phyloP scores from a whole-genome alignment of 2,888 invertebrate genomes.

The Cerceris rybyensis region DNA sequence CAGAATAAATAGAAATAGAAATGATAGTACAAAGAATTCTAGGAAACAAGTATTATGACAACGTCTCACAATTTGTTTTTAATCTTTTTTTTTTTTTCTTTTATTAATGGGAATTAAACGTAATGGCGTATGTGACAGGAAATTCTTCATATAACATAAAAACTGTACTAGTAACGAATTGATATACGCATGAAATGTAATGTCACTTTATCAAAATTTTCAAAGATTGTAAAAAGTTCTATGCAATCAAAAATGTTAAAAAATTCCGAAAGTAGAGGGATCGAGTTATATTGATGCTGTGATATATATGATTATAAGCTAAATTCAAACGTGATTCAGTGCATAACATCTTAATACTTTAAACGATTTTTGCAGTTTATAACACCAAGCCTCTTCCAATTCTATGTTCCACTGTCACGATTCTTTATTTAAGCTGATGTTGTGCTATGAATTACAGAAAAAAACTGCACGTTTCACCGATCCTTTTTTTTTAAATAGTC shows the following conservation, averaged over 20 bases:
- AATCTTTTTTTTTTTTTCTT: constrained; percentile 20
- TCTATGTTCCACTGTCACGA: not conserved
- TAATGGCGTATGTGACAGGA: not conserved
- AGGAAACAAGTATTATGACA: constrained; percentile 45
- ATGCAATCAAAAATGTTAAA: constrained; percentile 27
- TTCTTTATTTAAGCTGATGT: constrained; percentile 18
- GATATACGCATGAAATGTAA: constrained; percentile 12
- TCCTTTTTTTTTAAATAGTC: constrained; percentile 38
- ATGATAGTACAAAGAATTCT: constrained; percentile 49
- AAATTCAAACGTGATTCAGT: constrained; percentile 54
- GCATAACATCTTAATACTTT: constrained; percentile 49
- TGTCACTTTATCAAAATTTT: constrained; percentile 27
- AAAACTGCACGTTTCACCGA: constrained; percentile 27
- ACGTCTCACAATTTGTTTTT: constrained; percentile 19
- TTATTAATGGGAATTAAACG: not conserved
- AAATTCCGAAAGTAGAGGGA: constrained; percentile 47
- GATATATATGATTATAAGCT: constrained; percentile 77
- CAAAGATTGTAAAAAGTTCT: constrained; percentile 37
- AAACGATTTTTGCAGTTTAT: constrained; percentile 12
- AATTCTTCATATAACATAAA: constrained; percentile 19
- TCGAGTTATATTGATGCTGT: constrained; percentile 77
- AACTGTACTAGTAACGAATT: constrained; percentile 10
- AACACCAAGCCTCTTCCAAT: constrained; percentile 14
- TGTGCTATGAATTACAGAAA: constrained; percentile 45
- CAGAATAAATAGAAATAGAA: constrained; percentile 38